Conservation (phyloP, 1,140 invertebrate species). For the Helicoverpa armigera region DNA sequence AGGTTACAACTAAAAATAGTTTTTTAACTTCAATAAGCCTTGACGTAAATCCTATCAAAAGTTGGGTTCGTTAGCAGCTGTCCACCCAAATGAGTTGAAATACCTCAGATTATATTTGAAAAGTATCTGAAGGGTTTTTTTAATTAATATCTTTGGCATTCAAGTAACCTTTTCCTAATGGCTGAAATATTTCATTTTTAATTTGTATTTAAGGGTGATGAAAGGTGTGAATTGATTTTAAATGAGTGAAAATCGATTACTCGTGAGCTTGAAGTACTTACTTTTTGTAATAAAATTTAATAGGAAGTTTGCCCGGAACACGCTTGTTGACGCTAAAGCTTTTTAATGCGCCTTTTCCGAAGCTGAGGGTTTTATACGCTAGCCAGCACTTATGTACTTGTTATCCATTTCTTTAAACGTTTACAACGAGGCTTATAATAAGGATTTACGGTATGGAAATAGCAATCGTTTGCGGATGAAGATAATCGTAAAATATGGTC, state of each 20-base stretch:
- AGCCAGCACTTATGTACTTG: neutral
- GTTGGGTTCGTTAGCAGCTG: too few relatives aligned
- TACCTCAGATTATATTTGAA: too few relatives aligned
- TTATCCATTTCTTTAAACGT: constrained; percentile 11
- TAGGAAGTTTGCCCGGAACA: constrained; percentile 11
- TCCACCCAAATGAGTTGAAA: too few relatives aligned
- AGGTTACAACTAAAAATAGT: too few relatives aligned
- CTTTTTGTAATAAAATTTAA: neutral
- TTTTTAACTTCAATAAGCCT: too few relatives aligned
- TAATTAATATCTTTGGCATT: too few relatives aligned
- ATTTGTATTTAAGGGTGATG: neutral
- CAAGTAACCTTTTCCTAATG: too few relatives aligned
- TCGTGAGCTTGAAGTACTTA: neutral
- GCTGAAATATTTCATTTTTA: too few relatives aligned
- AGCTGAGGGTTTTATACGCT: neutral
- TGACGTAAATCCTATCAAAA: too few relatives aligned
- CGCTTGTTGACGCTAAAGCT: constrained; percentile 14
- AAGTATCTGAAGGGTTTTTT: too few relatives aligned
- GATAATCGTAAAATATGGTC: constrained; percentile 35
- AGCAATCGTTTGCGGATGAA: constrained; percentile 14
- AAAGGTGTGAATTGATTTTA: neutral
- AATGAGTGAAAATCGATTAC: constrained; percentile 10
- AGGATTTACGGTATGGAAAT: constrained; percentile 17
- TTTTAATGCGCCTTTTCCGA: neutral
- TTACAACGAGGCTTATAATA: constrained; percentile 9